Conservation (phyloP, 2,113 vertebrate species). For the Barbus barbus region DNA sequence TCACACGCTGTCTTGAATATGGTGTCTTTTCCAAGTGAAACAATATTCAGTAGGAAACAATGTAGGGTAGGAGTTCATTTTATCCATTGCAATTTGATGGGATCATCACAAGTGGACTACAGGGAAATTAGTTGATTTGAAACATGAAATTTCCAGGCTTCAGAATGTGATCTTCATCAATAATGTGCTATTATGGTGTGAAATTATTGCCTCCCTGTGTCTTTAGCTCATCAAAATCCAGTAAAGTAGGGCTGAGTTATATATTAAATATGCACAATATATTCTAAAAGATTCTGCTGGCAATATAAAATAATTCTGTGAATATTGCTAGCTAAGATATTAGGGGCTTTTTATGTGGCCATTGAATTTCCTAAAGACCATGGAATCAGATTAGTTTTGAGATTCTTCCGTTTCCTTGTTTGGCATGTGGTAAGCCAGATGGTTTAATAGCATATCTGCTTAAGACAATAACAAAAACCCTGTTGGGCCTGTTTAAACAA, state of each 20-base stretch:
- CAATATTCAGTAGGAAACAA: not conserved
- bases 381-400: not conserved
- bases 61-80: conserved; percentile 1
- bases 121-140: conserved; percentile 12
- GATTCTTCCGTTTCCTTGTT: not conserved
- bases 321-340: conserved; percentile 10
- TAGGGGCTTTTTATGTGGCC: not conserved
- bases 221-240: conserved; percentile 13
- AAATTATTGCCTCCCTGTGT: conserved; percentile 4
- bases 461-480: not conserved
- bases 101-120: conserved; percentile 7
- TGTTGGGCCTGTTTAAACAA: not conserved
- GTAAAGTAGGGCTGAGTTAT: not conserved
- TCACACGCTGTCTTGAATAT: not conserved
- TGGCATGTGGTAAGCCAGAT: not conserved
- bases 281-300: conserved; percentile 1
- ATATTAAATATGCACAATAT: not conserved
- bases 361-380: not conserved
- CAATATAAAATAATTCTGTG: not conserved
- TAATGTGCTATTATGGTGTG: conserved; percentile 8
- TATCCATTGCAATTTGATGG: not conserved
- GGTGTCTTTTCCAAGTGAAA: not conserved
- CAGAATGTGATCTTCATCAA: not conserved
- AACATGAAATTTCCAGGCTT: conserved; percentile 5
- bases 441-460: not conserved